A percentile compares a stretch with the other conserved stretches of the same genome.
Evolutionary conservation across 2,888 invertebrate genomes (phyloP).

Genomic region (Celastrina argiolus): DNA sequence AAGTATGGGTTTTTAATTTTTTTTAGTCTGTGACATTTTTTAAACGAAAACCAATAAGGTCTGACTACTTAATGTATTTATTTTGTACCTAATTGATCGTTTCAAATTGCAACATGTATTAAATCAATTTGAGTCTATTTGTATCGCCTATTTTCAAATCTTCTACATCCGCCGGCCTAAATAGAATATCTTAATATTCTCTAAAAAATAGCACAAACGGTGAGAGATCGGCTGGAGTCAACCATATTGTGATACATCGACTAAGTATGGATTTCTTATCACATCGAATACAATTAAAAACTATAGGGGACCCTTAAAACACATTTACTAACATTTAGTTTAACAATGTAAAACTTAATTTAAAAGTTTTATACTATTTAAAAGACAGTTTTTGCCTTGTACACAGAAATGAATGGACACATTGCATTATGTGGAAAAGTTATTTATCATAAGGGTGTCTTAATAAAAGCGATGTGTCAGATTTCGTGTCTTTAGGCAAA

Average conservation of each 20-base stretch:
- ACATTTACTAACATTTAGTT: conserved; percentile 57
- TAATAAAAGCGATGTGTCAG: conserved; percentile 33
- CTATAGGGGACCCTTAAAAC: conserved; percentile 59
- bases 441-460: conserved; percentile 61
- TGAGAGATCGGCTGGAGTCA: conserved; percentile 61
- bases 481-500: not conserved
- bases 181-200: conserved; percentile 10
- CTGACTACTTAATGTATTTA: not conserved
- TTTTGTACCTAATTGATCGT: not conserved
- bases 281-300: conserved; percentile 69
- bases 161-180: not conserved
- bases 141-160: not conserved
- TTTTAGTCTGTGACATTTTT: too few relatives aligned
- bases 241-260: conserved; percentile 65
- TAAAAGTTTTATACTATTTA: conserved; percentile 54
- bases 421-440: conserved; percentile 46
- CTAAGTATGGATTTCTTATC: conserved; percentile 59
- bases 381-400: conserved; percentile 46
- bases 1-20: not conserved
- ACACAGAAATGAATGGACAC: conserved; percentile 50
- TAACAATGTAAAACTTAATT: conserved; percentile 68
- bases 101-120: not conserved
- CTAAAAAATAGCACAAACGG: conserved; percentile 38
- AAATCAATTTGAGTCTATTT: not conserved
- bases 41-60: too few relatives aligned